These are phyloP conservation scores for Resseliella maxima DNA, from an alignment of 2,888 invertebrate genomes.

Conservation along the genomic window DNA sequence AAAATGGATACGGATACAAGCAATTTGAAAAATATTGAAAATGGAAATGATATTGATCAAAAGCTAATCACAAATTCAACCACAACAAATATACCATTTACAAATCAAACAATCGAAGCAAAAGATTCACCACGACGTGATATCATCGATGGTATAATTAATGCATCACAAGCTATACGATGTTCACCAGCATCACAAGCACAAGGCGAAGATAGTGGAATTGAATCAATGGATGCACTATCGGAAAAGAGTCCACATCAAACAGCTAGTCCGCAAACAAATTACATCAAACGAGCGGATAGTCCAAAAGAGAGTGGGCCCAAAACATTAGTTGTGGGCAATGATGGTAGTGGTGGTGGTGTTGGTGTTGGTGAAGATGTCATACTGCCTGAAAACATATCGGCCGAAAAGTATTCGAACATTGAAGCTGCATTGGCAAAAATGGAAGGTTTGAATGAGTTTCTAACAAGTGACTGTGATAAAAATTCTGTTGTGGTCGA, in stretches of 20 bases:
- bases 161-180: conserved; percentile 60
- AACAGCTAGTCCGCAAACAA: conserved; percentile 77
- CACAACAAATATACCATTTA: conserved; percentile 55
- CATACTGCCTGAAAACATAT: background rate
- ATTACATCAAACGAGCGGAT: conserved; percentile 58
- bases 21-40: background rate
- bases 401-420: conserved; percentile 64
- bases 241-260: conserved; percentile 93
- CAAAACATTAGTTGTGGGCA: background rate
- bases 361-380: background rate
- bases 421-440: conserved; percentile 79
- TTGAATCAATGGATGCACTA: conserved; percentile 93
- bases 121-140: conserved; percentile 57
- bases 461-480: conserved; percentile 63
- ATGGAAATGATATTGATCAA: conserved; percentile 57
- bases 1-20: background rate
- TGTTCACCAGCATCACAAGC: conserved; percentile 70
- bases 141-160: conserved; percentile 57
- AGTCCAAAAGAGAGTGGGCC: conserved; percentile 44
- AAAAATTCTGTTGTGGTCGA: conserved; percentile 59
- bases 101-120: conserved; percentile 23
- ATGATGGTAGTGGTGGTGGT: background rate
- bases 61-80: conserved; percentile 60
- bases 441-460: conserved; percentile 72
- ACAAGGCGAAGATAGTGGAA: conserved; percentile 89